Evolutionary conservation across 2,888 invertebrate species (phyloP), one percentile per base, ranked within the genome.

Genomic region (Dasysyrphus tricinctus): DNA sequence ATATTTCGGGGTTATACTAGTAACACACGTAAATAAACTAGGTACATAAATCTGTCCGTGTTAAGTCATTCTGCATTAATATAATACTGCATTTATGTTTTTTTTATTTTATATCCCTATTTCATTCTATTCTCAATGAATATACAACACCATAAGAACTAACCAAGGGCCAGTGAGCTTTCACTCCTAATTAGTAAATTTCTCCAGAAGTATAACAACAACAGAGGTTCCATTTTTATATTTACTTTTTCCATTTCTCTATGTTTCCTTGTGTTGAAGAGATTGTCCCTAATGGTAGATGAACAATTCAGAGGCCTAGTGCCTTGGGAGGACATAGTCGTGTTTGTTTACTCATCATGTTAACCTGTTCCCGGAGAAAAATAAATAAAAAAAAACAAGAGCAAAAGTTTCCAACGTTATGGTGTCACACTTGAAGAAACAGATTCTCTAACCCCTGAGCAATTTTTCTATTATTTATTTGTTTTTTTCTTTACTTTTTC

Each of bases 141-240:
- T 47, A 47, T 1, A 47, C 8, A 16, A 16, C 16, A 49, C 49
- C 47, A 47, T 24, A 12, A 54, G 8, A 14, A 61, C 19, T 16
- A 8, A 47, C 54, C 63, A 76, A 39, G 80, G 80, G 42, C 69
- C 63, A 76, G 70, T 63, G 65, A 76, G 63, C 80, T 70, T 67
- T 81, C 70, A 72, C 39, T 81, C 72, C 72, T 81, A 76, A 81
- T 81, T 81, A 72, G 57, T 77, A 65, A 65, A 44, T 24, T 59
- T 77, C 37, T 49, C 11, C 11, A 65, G 24, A 69, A 67, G 12
- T 11, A n/a, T n/a, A 42, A 34, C 51, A 47, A 37, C 47, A 29
- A 34, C 19, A 5, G 6, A 14, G 6, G 16, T 5, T 14, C 19
- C 32, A 12, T 67, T 57, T 80, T 54, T 65, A 34, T 70, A 39